phyloP scores from a whole-genome alignment of 2,113 vertebrate species.

The Puma concolor region DNA sequence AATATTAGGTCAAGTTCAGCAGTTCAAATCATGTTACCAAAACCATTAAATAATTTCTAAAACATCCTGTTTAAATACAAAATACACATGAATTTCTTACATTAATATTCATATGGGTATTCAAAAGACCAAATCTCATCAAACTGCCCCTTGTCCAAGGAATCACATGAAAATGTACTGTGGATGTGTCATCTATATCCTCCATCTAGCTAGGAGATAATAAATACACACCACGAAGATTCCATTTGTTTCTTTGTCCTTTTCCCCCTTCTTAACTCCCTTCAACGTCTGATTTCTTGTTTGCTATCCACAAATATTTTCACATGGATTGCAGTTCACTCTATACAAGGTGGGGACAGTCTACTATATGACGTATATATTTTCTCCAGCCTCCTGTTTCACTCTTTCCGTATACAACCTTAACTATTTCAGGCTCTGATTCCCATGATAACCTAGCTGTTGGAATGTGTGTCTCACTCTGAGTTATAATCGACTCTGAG shows the following conservation, averaged over 20 bases:
- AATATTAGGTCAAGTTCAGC: background rate
- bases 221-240: background rate
- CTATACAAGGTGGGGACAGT: background rate
- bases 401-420: background rate
- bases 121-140: background rate
- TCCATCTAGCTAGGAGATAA: background rate
- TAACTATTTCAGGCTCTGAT: background rate
- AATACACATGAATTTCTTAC: background rate
- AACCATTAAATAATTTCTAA: background rate
- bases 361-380: background rate
- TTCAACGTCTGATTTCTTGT: background rate
- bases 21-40: background rate
- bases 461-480: background rate
- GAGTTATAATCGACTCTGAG: background rate
- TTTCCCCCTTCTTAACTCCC: background rate
- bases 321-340: background rate
- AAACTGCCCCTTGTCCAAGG: background rate
- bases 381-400: background rate
- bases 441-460: background rate
- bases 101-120: background rate
- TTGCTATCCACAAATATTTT: background rate
- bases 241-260: background rate
- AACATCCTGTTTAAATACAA: background rate
- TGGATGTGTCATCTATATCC: background rate
- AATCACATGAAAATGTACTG: background rate